phyloP scores from a whole-genome alignment of 2,113 vertebrate genomes.

The Hydropotes inermis region DNA sequence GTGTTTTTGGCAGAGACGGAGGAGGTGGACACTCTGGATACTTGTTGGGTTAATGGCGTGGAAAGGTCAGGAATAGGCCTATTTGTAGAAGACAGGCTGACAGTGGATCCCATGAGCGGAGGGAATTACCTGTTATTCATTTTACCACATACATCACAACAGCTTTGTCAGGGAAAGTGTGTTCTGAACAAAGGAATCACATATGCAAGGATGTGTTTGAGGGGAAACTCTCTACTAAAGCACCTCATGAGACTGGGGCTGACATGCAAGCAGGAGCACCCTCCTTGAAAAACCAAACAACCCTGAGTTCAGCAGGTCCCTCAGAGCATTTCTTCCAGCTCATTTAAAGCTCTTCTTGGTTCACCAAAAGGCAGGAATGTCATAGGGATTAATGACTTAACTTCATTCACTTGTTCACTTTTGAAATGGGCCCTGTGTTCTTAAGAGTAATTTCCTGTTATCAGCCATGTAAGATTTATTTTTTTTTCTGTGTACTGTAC shows the following conservation, averaged over 20 bases:
- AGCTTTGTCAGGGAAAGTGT: not conserved
- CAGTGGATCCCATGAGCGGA: not conserved
- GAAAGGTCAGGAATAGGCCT: not conserved
- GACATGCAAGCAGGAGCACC: rapidly evolving
- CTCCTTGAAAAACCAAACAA: not conserved
- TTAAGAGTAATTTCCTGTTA: not conserved
- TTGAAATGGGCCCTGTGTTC: not conserved
- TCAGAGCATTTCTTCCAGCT: not conserved
- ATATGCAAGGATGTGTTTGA: not conserved
- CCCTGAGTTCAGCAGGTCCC: no score
- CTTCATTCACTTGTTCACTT: not conserved
- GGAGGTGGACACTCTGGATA: not conserved
- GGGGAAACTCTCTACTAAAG: not conserved
- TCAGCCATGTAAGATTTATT: not conserved
- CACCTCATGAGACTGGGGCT: not conserved
- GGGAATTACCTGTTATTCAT: not conserved
- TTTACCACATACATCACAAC: not conserved
- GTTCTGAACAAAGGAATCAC: not conserved
- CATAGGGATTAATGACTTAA: not conserved
- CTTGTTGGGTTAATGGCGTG: not conserved
- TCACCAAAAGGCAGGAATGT: not conserved
- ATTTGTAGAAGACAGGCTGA: not conserved
- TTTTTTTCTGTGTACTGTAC: not conserved
- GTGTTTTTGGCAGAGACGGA: not conserved
- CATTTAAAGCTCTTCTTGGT: not conserved